Evolutionary conservation across 92 coral and sea anemone genomes (phyloP).

Genomic region (Epizoanthus ramosus): DNA sequence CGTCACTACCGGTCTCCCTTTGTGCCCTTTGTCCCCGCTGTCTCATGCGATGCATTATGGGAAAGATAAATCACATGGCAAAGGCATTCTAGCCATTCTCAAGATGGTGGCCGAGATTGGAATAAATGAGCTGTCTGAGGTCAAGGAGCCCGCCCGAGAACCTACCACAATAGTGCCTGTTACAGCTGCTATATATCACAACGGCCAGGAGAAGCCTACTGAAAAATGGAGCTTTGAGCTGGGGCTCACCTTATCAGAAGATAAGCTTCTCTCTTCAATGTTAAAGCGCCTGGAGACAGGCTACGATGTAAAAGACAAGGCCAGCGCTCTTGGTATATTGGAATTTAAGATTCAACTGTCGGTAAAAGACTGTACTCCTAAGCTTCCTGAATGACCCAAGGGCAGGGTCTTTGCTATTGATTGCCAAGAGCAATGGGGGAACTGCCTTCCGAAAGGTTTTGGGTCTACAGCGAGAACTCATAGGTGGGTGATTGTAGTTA

Average conservation of each 20-base stretch:
- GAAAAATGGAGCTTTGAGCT: slow-evolving; percentile 60
- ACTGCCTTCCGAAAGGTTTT: slow-evolving; percentile 42
- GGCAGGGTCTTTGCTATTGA: slow-evolving; percentile 45
- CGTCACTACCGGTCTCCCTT: too few relatives aligned
- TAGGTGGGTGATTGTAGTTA: slow-evolving; percentile 43
- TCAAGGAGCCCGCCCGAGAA: too few relatives aligned
- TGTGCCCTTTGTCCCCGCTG: too few relatives aligned
- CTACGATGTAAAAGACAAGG: slow-evolving; percentile 50
- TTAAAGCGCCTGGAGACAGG: slow-evolving; percentile 66
- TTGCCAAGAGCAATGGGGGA: slow-evolving; percentile 56
- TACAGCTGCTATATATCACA: slow-evolving; percentile 42
- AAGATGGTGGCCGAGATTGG: too few relatives aligned
- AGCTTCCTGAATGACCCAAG: slow-evolving; percentile 50
- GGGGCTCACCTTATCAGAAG: slow-evolving; percentile 34
- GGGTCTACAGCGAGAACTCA: slow-evolving; percentile 44
- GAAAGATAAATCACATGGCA: too few relatives aligned
- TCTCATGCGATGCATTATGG: too few relatives aligned
- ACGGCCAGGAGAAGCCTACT: slow-evolving; percentile 60
- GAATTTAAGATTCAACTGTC: slow-evolving; percentile 57
- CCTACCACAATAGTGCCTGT: background rate
- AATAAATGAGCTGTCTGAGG: too few relatives aligned
- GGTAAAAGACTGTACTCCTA: slow-evolving; percentile 59
- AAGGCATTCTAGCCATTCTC: too few relatives aligned
- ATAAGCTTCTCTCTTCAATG: slow-evolving; percentile 53
- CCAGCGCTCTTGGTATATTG: slow-evolving; percentile 49